These are phyloP conservation scores for Arctia plantaginis DNA, from an alignment of 2,888 invertebrate species.

Conservation along the genomic window DNA sequence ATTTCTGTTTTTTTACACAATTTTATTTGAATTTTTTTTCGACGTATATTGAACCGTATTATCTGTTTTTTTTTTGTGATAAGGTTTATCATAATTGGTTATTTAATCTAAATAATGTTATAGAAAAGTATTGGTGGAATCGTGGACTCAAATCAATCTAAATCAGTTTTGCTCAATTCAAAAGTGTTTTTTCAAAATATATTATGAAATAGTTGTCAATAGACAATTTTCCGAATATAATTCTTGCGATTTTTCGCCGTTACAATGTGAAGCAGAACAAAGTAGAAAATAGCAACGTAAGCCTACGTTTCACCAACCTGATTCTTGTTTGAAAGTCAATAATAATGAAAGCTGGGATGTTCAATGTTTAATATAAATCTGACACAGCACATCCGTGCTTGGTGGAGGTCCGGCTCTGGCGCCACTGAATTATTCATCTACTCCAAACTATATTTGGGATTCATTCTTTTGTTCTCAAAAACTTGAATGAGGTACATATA, in stretches of 20 bases:
- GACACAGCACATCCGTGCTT: slow-evolving; percentile 59
- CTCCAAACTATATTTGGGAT: slow-evolving; percentile 64
- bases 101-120: no score
- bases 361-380: slow-evolving; percentile 65
- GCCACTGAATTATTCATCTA: slow-evolving; percentile 69
- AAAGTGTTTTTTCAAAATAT: background rate
- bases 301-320: slow-evolving; percentile 11
- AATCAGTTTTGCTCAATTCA: background rate
- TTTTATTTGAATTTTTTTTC: no score
- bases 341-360: slow-evolving; percentile 49
- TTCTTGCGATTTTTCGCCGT: background rate
- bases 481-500: slow-evolving; percentile 41
- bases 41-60: no score
- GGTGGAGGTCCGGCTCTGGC: slow-evolving; percentile 47
- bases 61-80: no score
- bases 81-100: no score
- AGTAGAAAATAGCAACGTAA: background rate
- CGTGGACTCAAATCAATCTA: background rate
- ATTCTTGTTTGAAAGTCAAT: slow-evolving; percentile 31
- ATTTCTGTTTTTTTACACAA: no score
- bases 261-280: background rate
- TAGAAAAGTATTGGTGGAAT: no score
- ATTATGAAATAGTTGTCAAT: background rate
- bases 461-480: slow-evolving; percentile 66
- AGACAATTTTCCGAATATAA: background rate